Base-by-base conservation (phyloP, 2,888 invertebrate genomes). In the Rhagium mordax region DNA sequence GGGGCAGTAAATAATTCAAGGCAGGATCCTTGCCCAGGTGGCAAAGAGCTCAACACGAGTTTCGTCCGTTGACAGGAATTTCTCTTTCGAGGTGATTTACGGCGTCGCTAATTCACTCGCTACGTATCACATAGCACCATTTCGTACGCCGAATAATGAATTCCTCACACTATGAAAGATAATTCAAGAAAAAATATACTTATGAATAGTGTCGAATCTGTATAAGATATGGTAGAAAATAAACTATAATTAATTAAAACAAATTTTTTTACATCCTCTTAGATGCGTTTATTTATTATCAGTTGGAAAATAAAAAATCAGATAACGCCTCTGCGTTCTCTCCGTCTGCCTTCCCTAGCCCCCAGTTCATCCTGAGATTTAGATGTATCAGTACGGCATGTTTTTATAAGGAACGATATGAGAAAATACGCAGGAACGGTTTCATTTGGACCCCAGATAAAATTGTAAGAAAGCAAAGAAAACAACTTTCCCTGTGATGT, bases 1-100 rank as follows among this genome's bases (percentile, higher is more conserved):
- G 33, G 33, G 13, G 15, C 21, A 57, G 1, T 57, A 57, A 57
- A 27, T 29, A 29, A 16, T 29, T 21, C 18, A 18, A 20, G 53
- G 53, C 18, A 21, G 20, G 10, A 27, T n/a, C 16, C 29, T 57
- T 16, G 29, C 57, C 27, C 70, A 65, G 49, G 72, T 75, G 77
- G 75, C 75, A 75, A 77, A 77, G 73, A 72, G 70, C 71, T 72
- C 67, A 70, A 74, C 77, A 71, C 72, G 66, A 18, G 62, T 66
- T 72, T 73, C 73, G 73, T 75, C 68, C 57, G 71, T 72, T 65
- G 77, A 75, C 75, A 74, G 74, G 71, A 77, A 75, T 70, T 69
- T 77, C 73, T 75, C 74, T 68, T 67, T 70, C 72, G 72, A 69
- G 74, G 70, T 77, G 77, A 77, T 77, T 77, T 77, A 77, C 62